A percentile compares a stretch with the other conserved stretches of the same genome.
These are phyloP conservation scores for Azorinus chamasolen DNA, from an alignment of 2,888 invertebrate genomes.

Conservation along the genomic window DNA sequence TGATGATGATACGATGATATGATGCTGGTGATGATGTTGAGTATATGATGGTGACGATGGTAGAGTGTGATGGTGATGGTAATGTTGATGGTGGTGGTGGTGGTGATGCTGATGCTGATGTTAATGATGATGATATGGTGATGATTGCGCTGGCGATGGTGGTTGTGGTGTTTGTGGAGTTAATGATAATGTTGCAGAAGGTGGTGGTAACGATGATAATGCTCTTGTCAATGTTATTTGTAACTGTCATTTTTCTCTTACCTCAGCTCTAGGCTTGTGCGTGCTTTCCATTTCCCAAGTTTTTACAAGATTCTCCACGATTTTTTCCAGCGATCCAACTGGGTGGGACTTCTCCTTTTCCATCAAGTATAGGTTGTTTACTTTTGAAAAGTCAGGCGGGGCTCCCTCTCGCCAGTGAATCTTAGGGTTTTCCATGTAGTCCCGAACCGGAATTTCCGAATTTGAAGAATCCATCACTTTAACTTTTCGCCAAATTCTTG, in stretches of 20 bases:
- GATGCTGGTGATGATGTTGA: not conserved
- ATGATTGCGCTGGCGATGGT: not conserved
- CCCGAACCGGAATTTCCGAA: conserved; percentile 43
- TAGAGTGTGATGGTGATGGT: not conserved
- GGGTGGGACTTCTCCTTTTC: conserved; percentile 71
- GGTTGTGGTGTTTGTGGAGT: not conserved
- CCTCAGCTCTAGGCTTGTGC: conserved; percentile 76
- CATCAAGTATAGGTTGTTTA: conserved; percentile 72
- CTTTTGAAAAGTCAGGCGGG: conserved; percentile 45
- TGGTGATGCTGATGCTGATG: not conserved
- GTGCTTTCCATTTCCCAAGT: conserved; percentile 85
- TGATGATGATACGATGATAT: too few relatives aligned
- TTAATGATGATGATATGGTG: not conserved
- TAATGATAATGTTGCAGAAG: not conserved
- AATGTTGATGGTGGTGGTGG: not conserved
- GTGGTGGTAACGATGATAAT: not conserved
- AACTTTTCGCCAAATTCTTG: too few relatives aligned
- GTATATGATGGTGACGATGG: not conserved
- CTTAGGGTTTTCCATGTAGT: conserved; percentile 63
- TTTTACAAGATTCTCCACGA: conserved; percentile 84
- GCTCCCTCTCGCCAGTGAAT: conserved; percentile 67
- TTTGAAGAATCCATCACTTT: too few relatives aligned
- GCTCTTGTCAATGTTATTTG: not conserved
- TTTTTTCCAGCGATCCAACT: conserved; percentile 79
- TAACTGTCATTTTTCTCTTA: too few relatives aligned